Conservation (phyloP, 2,888 invertebrate species). For the Hirtodrosophila cameraria region DNA sequence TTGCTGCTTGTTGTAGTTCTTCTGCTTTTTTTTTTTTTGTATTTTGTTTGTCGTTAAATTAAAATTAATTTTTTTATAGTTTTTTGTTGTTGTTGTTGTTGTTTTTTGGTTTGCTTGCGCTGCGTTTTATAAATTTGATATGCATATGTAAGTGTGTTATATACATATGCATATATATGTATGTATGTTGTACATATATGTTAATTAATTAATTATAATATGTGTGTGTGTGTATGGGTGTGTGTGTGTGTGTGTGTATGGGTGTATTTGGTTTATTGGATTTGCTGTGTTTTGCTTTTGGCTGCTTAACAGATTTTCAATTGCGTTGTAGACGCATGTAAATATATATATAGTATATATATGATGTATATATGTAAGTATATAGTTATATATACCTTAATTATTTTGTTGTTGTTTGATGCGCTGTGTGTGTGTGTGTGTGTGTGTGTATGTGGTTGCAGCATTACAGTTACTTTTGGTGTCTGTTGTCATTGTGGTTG, state of each 20-base stretch:
- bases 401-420: constrained; percentile 29
- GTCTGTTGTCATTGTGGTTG: constrained; percentile 40
- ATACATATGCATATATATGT: constrained; percentile 20
- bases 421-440: constrained; percentile 34
- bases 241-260: constrained; percentile 38
- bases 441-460: constrained; percentile 53
- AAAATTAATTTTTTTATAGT: constrained; percentile 70
- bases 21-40: constrained; percentile 36
- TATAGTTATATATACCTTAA: constrained; percentile 47
- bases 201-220: constrained; percentile 76
- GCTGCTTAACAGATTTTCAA: constrained; percentile 62
- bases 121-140: constrained; percentile 40
- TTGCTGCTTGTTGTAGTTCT: constrained; percentile 35
- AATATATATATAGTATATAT: constrained; percentile 34
- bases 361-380: constrained; percentile 17
- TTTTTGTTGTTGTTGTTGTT: constrained; percentile 28
- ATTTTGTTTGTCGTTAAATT: constrained; percentile 66
- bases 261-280: constrained; percentile 63
- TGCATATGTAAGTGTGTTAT: constrained; percentile 27
- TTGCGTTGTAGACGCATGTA: constrained; percentile 39
- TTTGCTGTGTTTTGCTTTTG: constrained; percentile 40
- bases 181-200: constrained; percentile 44
- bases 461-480: constrained; percentile 58
- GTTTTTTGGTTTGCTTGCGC: constrained; percentile 37
- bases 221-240: constrained; percentile 34